phyloP scores from a whole-genome alignment of 92 coral and sea anemone species.

The Palythoa grandis region DNA sequence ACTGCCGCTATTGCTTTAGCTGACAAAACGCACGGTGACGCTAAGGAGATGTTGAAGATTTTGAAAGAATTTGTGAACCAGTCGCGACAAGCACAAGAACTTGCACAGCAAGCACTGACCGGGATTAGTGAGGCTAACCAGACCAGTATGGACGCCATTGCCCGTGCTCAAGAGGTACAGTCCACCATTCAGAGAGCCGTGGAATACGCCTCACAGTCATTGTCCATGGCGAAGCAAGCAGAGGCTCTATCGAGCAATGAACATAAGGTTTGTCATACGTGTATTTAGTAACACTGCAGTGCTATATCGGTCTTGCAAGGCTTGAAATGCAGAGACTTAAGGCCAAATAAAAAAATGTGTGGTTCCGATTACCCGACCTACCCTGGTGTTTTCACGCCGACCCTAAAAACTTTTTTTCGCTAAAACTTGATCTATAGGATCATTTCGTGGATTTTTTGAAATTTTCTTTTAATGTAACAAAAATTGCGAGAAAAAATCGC shows the following conservation, averaged over 20 bases:
- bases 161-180: slow-evolving; percentile 66
- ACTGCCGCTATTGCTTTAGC: slow-evolving; percentile 76
- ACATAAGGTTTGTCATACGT: slow-evolving; percentile 70
- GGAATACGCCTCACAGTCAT: slow-evolving; percentile 54
- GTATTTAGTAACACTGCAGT: background rate
- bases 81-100: slow-evolving; percentile 68
- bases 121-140: slow-evolving; percentile 64
- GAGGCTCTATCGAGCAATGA: slow-evolving; percentile 63
- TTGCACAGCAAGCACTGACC: slow-evolving; percentile 74
- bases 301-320: background rate
- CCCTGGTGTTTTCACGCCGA: too few species aligned
- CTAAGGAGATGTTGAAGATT: slow-evolving; percentile 71
- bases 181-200: slow-evolving; percentile 75
- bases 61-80: slow-evolving; percentile 66
- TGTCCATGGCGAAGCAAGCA: slow-evolving; percentile 65
- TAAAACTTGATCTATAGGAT: too few species aligned
- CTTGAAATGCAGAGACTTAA: background rate
- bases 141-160: slow-evolving; percentile 76
- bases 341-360: too few species aligned
- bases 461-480: too few species aligned
- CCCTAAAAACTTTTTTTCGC: too few species aligned
- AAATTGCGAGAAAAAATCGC: too few species aligned
- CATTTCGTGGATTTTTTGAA: too few species aligned
- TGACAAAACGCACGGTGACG: slow-evolving; percentile 70
- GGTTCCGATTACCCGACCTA: too few species aligned